These are phyloP conservation scores for Spinus pinus DNA, from an alignment of 2,797 vertebrate genomes.

Conservation along the genomic window DNA sequence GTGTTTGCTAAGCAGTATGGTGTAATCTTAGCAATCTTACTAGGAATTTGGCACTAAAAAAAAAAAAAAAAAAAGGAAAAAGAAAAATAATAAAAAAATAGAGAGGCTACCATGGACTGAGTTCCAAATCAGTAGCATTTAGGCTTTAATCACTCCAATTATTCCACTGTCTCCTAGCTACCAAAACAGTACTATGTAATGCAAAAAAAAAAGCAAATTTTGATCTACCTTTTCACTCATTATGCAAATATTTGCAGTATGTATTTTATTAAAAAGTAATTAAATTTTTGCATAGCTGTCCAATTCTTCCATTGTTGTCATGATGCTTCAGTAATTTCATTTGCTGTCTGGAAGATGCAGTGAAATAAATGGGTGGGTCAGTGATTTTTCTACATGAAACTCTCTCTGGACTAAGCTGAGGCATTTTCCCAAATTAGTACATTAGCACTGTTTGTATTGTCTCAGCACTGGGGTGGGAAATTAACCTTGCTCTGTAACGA, in stretches of 20 bases:
- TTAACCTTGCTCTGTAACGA: slow-evolving; percentile 21
- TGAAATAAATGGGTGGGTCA: not conserved
- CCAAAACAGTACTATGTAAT: not conserved
- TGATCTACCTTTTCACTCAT: not conserved
- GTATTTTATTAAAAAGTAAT: not conserved
- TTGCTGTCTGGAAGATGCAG: not conserved
- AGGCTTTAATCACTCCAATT: not conserved
- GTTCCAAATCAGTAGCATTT: not conserved
- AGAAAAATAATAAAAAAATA: not conserved
- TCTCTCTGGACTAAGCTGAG: slow-evolving; percentile 9
- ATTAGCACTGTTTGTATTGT: not conserved
- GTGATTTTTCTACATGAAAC: not conserved
- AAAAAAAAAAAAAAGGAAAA: not conserved
- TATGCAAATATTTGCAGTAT: not conserved
- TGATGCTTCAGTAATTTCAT: not conserved
- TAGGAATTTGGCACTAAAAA: not conserved
- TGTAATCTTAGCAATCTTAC: not conserved
- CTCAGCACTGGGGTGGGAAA: slow-evolving; percentile 22
- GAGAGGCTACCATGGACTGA: not conserved
- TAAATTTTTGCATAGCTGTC: not conserved
- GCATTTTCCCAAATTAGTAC: not conserved
- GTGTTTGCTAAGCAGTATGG: not conserved
- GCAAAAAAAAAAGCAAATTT: not conserved
- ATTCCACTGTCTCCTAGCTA: not conserved
- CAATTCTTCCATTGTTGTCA: not conserved